phyloP scores from a whole-genome alignment of 2,888 invertebrate species.

The Drosophila conformis region DNA sequence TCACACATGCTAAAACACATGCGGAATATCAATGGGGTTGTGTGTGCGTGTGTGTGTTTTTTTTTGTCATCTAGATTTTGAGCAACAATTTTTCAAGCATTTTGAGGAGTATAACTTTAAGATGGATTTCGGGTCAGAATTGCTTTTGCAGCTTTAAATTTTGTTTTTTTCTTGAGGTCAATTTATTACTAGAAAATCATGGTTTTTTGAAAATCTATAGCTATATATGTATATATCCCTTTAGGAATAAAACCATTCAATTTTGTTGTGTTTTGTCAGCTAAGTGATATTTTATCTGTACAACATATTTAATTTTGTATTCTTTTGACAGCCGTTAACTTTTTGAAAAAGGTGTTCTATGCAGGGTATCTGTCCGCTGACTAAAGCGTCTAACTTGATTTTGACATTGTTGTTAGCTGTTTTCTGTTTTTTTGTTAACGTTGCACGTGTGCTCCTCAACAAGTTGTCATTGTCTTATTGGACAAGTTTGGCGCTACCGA shows the following conservation, averaged over 20 bases:
- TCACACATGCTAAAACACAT: background rate
- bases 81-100: background rate
- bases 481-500: conserved; percentile 47
- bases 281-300: background rate
- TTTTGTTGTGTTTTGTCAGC: background rate
- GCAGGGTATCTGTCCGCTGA: background rate
- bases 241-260: background rate
- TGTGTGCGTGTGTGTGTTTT: background rate
- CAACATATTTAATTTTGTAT: background rate
- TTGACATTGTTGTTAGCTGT: conserved; percentile 4
- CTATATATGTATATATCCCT: background rate
- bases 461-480: conserved; percentile 53
- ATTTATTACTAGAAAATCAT: background rate
- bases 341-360: background rate
- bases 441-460: conserved; percentile 53
- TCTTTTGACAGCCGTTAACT: background rate
- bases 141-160: background rate
- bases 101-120: background rate
- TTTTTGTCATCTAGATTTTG: background rate
- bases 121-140: background rate
- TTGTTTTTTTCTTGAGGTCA: background rate
- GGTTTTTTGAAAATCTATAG: background rate
- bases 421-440: conserved; percentile 19
- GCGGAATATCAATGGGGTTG: background rate
- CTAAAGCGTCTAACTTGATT: background rate